Evolutionary conservation across 2,113 vertebrate species (phyloP), one percentile per base, ranked within the genome.

Genomic region (Ammospiza caudacuta): DNA sequence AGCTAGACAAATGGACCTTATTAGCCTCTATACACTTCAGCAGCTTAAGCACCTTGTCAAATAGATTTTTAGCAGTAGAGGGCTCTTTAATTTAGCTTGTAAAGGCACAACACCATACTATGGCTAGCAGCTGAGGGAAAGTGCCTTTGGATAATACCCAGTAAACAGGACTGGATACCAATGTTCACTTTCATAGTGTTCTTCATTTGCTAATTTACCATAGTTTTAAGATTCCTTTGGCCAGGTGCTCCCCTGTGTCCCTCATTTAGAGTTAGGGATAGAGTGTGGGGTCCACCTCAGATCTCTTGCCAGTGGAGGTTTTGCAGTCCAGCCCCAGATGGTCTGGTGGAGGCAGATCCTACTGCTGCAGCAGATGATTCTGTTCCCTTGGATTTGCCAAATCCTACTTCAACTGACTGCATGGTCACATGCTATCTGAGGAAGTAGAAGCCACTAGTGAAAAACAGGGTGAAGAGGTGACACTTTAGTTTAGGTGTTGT

Each of bases 61-160:
- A 24, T 54, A 78, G 49, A 82, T 72, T 82, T 91, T 91, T 91
- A 91, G 93, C 47, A 39, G 54, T 19, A 83, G 59, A 89, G 46
- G 28, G n/a, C 64, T 89, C 76, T 88, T 90, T 52, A 61, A 84
- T 81, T 87, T 44, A 75, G 66, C 73, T 72, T 74, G 43, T 44
- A 87, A 87, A 89, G 39, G 29, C 51, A 84, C 0, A 0, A 70
- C 27, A 63, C 7, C 9, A 29, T 37, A 39, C 24, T 64, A 47
- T 0, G 2, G 37, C 63, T 86, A 76, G 57, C 19, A 76, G 33
- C 13, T 39, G 22, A 84, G 9, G 52, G 29, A 81, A 63, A 7
- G 29, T 67, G 27, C 15, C 84, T 57, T 68, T 75, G 43, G 39
- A 51, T 59, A 62, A 72, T 15, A 58, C 10, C 9, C 17, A 54